Percentiles rank a stretch among this genome's conserved stretches.
phyloP scores from a whole-genome alignment of 2,888 invertebrate species.

The Yponomeuta cagnagella region DNA sequence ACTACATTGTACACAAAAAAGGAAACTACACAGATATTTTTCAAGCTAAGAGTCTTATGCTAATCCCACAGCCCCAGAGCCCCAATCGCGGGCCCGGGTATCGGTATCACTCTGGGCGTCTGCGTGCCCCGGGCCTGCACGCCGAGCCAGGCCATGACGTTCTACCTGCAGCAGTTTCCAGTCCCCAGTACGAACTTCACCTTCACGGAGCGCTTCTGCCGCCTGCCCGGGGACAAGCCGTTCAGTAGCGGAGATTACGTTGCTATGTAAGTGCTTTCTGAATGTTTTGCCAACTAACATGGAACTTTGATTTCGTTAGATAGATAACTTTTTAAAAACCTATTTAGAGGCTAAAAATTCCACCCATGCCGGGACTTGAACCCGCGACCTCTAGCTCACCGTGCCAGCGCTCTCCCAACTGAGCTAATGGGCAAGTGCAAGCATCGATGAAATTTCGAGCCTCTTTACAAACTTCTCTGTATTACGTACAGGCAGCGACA shows the following conservation, averaged over 20 bases:
- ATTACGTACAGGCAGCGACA: too few species aligned
- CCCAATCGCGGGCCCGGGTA: neutral
- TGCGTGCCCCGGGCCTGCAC: conserved; percentile 46
- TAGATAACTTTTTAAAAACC: too few species aligned
- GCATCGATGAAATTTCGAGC: too few species aligned
- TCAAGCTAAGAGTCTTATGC: neutral
- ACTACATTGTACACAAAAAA: too few species aligned
- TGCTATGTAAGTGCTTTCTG: conserved; percentile 39
- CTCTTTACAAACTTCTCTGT: too few species aligned
- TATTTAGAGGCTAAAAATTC: too few species aligned
- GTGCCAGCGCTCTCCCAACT: too few species aligned
- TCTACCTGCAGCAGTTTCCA: conserved; percentile 26
- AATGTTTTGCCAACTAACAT: neutral
- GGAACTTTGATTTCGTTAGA: too few species aligned
- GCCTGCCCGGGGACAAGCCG: conserved; percentile 49
- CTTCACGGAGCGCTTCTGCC: conserved; percentile 39
- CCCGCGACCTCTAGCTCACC: too few species aligned
- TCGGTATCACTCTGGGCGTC: conserved; percentile 27
- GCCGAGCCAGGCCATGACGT: conserved; percentile 33
- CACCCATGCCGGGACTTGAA: too few species aligned
- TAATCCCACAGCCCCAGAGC: neutral
- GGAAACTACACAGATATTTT: too few species aligned
- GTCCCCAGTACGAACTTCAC: conserved; percentile 27
- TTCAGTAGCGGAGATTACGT: conserved; percentile 41
- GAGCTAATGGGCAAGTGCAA: too few species aligned